Evolutionary conservation across 2,113 vertebrate genomes (phyloP), one percentile per base, ranked within the genome.

Genomic region (Cyphomyrus discorhynchus): DNA sequence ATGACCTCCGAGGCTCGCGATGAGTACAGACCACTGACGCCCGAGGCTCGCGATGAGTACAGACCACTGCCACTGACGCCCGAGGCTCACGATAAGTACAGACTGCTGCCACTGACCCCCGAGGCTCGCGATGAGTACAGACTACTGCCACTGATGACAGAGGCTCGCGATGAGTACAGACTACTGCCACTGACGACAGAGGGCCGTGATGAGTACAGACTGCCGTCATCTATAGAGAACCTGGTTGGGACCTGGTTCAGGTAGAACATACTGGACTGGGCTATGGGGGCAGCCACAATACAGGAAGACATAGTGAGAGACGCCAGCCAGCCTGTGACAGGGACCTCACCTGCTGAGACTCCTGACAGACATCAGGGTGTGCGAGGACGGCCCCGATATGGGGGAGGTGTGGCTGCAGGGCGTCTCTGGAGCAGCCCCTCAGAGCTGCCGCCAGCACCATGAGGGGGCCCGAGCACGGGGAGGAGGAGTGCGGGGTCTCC

Each of bases 291-390:
- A 58, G 56, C 58, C 8, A 83, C 42, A 46, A 83, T 21, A 17
- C 17, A 45, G 42, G 42, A 83, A 83, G 1, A 83, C 80, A 83
- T 21, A 42, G 80, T 2, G 2, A 66, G 58, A 27, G 74, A 19
- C 1, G 13, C 39, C 19, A 42, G 13, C 42, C 39, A 9, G 39
- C 15, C 24, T 19, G 21, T 9, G 3, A 52, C 86, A 13, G 31
- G 53, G 9, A 53, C 15, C 96, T 97, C 92, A 99, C 98, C 93
- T 98, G 96, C 89, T 97, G 97, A 90, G 97, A 96, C 0, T 92
- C 94, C 80, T 98, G 97, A 58, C 96, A 96, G 90, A 97, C 94
- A 3, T 95, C 95, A 0, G 95, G 91, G 88, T 94, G 93, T 19
- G 95, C 93, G 87, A 99, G 92, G 0, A 92, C 93, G 46, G 45